phyloP scores from a whole-genome alignment of 2,113 vertebrate species.

The Phoenicopterus ruber region DNA sequence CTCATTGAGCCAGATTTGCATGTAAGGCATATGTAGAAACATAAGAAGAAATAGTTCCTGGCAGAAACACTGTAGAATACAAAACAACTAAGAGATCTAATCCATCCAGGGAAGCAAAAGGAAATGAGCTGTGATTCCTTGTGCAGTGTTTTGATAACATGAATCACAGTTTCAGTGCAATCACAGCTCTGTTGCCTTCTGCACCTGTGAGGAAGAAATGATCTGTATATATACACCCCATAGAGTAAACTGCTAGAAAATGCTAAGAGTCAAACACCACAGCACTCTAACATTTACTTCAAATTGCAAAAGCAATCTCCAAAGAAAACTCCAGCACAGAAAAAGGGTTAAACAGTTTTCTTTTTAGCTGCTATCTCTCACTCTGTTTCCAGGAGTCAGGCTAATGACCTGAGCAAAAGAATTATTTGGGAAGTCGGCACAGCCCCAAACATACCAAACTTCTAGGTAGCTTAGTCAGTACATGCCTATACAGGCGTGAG shows the following conservation, averaged over 20 bases:
- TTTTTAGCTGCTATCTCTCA: not conserved
- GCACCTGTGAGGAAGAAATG: not conserved
- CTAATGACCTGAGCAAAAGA: not conserved
- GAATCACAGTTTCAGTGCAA: not conserved
- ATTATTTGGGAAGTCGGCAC: not conserved
- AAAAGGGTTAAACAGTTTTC: not conserved
- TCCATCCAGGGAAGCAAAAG: not conserved
- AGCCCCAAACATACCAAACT: not conserved
- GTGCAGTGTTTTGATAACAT: not conserved
- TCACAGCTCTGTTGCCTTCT: not conserved
- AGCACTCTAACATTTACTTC: not conserved
- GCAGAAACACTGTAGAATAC: not conserved
- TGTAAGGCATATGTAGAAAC: not conserved
- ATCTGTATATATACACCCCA: not conserved
- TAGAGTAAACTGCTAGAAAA: not conserved
- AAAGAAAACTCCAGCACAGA: not conserved
- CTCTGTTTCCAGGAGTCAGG: not conserved
- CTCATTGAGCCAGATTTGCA: not conserved
- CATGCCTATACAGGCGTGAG: not conserved
- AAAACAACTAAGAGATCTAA: not conserved
- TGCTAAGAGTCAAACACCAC: not conserved
- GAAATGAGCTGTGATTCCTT: not conserved
- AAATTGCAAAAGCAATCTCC: not conserved
- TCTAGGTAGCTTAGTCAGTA: not conserved
- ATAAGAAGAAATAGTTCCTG: not conserved